Percentiles rank a stretch among this genome's conserved stretches.
These are phyloP conservation scores for Pardosa pseudoannulata DNA, from an alignment of 2,888 invertebrate genomes.

Conservation along the genomic window DNA sequence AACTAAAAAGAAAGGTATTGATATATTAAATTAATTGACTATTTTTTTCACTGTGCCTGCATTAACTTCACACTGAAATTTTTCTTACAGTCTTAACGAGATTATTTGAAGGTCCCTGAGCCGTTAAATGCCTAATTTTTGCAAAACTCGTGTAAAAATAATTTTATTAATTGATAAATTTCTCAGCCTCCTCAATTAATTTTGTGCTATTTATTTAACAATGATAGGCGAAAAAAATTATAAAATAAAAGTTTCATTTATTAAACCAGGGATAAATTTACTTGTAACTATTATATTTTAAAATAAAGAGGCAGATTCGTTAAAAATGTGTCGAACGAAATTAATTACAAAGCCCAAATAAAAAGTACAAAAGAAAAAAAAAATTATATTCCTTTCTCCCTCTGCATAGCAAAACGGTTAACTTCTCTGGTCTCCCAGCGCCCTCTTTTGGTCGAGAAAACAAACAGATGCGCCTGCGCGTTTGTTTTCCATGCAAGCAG, in stretches of 20 bases:
- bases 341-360: neutral
- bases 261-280: neutral
- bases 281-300: neutral
- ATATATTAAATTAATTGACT: too few relatives aligned
- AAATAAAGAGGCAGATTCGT: neutral
- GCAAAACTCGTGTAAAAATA: too few relatives aligned
- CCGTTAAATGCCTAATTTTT: too few relatives aligned
- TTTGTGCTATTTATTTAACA: too few relatives aligned
- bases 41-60: too few relatives aligned
- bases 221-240: too few relatives aligned
- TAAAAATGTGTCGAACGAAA: slow-evolving; percentile 1
- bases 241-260: neutral
- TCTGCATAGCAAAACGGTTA: neutral
- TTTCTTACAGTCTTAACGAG: too few relatives aligned
- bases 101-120: too few relatives aligned
- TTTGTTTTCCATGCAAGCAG: slow-evolving; percentile 5
- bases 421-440: neutral
- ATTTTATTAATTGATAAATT: too few relatives aligned
- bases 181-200: too few relatives aligned
- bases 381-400: neutral
- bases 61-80: too few relatives aligned
- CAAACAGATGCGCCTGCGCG: slow-evolving; percentile 7
- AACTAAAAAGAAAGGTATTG: too few relatives aligned
- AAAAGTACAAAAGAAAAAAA: neutral
- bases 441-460: neutral